A percentile compares a stretch with the other conserved stretches of the same genome.
phyloP scores from a whole-genome alignment of 2,797 vertebrate genomes.

The Notolepis coatsorum region DNA sequence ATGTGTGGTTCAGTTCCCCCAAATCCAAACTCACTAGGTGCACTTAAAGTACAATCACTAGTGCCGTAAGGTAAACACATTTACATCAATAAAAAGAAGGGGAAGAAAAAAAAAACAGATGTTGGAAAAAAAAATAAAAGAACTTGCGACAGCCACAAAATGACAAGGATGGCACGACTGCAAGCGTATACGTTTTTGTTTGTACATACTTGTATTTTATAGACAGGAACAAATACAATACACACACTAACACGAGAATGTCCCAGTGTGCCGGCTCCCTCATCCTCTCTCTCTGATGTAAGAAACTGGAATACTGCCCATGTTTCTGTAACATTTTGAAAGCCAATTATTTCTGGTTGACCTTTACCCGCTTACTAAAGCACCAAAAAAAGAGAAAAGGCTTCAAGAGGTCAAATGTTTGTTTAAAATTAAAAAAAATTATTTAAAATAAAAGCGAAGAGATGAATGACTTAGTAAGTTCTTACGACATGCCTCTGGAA shows the following conservation, averaged over 20 bases:
- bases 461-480: slow-evolving; percentile 25
- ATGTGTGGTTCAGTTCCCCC: slow-evolving; percentile 75
- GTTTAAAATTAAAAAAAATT: no score
- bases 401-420: slow-evolving; percentile 70
- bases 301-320: slow-evolving; percentile 63
- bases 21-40: slow-evolving; percentile 80
- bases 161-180: slow-evolving; percentile 85
- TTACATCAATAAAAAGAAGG: slow-evolving; percentile 67
- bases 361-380: slow-evolving; percentile 70
- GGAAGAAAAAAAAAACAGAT: slow-evolving; percentile 60
- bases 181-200: slow-evolving; percentile 84
- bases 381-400: slow-evolving; percentile 85
- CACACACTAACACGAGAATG: slow-evolving; percentile 78
- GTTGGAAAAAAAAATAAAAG: slow-evolving; percentile 66
- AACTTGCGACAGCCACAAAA: slow-evolving; percentile 78
- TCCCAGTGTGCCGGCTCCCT: slow-evolving; percentile 78
- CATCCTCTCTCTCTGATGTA: slow-evolving; percentile 53
- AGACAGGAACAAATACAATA: slow-evolving; percentile 81
- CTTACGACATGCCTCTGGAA: slow-evolving; percentile 54
- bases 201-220: slow-evolving; percentile 85
- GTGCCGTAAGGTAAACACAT: slow-evolving; percentile 80
- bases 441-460: slow-evolving; percentile 15
- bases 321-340: slow-evolving; percentile 67
- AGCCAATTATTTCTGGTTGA: slow-evolving; percentile 61
- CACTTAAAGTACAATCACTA: slow-evolving; percentile 88